phyloP scores from a whole-genome alignment of 2,888 invertebrate species.

The Desoria tigrina region DNA sequence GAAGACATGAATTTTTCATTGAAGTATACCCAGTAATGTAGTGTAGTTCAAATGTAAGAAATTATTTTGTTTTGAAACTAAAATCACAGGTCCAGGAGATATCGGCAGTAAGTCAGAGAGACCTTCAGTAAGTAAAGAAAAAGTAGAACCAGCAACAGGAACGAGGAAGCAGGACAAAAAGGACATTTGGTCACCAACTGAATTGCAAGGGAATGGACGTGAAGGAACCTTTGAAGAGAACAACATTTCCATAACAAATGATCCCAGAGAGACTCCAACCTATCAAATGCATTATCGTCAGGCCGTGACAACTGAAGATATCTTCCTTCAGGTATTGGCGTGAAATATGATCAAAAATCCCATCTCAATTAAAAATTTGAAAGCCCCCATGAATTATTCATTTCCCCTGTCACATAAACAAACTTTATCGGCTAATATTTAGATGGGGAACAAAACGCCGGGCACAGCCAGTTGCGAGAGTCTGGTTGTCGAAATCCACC shows the following conservation, averaged over 20 bases:
- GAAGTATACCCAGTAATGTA: neutral
- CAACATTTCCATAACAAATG: conserved; percentile 59
- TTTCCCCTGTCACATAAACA: conserved; percentile 32
- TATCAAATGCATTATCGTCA: conserved; percentile 84
- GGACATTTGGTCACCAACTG: conserved; percentile 55
- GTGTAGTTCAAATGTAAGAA: neutral
- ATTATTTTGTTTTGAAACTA: neutral
- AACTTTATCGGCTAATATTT: conserved; percentile 48
- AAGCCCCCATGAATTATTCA: conserved; percentile 8
- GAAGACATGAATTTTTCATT: neutral
- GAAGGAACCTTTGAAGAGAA: conserved; percentile 46
- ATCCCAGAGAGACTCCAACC: conserved; percentile 68
- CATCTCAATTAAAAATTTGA: neutral
- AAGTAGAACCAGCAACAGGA: neutral
- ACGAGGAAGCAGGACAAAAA: conserved; percentile 32
- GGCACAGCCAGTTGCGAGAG: conserved; percentile 83
- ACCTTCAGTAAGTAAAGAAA: neutral
- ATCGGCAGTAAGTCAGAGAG: conserved; percentile 55
- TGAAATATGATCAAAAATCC: neutral
- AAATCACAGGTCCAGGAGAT: conserved; percentile 59
- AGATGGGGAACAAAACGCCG: conserved; percentile 79
- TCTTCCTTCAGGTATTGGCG: conserved; percentile 73
- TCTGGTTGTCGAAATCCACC: conserved; percentile 72
- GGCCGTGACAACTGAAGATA: conserved; percentile 79
- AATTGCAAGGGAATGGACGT: conserved; percentile 54